Base-by-base conservation (phyloP, 2,888 invertebrate genomes). In the Choristoneura rosaceana region DNA sequence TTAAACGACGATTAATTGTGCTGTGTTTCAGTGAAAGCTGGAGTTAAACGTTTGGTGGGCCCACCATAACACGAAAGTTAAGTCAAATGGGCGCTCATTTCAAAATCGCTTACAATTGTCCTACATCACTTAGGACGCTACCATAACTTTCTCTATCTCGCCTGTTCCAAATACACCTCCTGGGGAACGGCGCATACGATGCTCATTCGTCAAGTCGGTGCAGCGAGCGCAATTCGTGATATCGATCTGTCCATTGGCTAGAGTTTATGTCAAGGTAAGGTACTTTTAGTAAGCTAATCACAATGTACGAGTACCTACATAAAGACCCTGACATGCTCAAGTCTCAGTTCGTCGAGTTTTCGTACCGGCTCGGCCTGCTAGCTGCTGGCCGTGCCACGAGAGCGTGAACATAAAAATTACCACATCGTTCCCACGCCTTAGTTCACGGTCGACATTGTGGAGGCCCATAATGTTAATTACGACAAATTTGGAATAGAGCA, bases 251-350 rank as follows among this genome's bases (percentile, higher is more conserved):
- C 47, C 38, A 52, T 17, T 58, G 70, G 70, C 59, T 65, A 70
- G 63, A 69, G 64, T 70, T 17, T 64, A 60, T 70, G 70, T 70
- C 70, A 70, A 70, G 70, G 70, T 50, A 47, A 64, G 64, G 70
- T 70, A 70, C 70, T 70, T 70, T 70, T 70, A 70, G 59, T 59
- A 59, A 64, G 50, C 70, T 64, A 64, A 70, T 70, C 38, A 38
- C 38, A 50, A 64, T 41, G 58, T 70, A 70, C 63, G 12, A 43
- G 43, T 10, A 43, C 43, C 63, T 70, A 17, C 45, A 41, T 58
- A n/a, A 64, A 59, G 70, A 47, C 64, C 63, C 38, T 58, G 63
- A 58, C 45, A 38, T 64, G 55, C 62, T 55, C 69, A 62, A 25
- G 62, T 43, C 62, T 50, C 17, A 50, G n/a, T 50, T 15, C 1